Evolutionary conservation across 2,888 invertebrate species (phyloP), one percentile per base, ranked within the genome.

Genomic region (Caradrina clavipalpis): DNA sequence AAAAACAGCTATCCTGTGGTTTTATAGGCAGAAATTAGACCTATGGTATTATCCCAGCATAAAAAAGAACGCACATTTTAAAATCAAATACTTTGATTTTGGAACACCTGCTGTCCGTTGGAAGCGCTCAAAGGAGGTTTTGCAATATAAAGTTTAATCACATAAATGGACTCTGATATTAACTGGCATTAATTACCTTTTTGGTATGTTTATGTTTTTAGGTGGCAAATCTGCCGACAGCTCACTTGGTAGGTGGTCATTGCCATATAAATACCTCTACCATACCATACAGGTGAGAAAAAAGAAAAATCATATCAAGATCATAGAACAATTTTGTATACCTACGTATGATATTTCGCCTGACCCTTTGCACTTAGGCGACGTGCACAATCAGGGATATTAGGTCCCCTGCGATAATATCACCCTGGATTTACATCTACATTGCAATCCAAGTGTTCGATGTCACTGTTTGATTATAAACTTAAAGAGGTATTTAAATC

Each of bases 1-100:
- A 22, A 42, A 1, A 11, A 21, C 21, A 11, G 72, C 31, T 53
- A 19, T 49, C 76, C 55, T 53, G 70, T 31, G 70, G 76, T 76
- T 76, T 72, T 49, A 76, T 49, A 47, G 11, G 11, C 19, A 6
- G 6, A 15, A 73, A 45, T 75, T 49, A 21, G 49, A 57, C 35
- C 7, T n/a, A 10, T 8, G 45, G 22, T 17, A 15, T 10, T n/a
- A 22, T 21, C 8, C 5, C 6, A 8, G 5, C 31, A 21, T 1
- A 50, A 69, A 51, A 51, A 64, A 7, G 1, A 7, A 45, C 10
- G 21, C 7, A 8, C 17, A 2, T 31, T 31, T 45, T 31, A 11
- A 1, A 45, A 11, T 15, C 0, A 0, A 53, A 35, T 21, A 13
- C 19, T 35, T 35, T 8, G 35, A 8, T 35, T 31, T 19, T 26